Percentiles rank a stretch among this genome's conserved stretches.
phyloP scores from a whole-genome alignment of 1,140 invertebrate species.

The Brachionus asplanchnoidis region DNA sequence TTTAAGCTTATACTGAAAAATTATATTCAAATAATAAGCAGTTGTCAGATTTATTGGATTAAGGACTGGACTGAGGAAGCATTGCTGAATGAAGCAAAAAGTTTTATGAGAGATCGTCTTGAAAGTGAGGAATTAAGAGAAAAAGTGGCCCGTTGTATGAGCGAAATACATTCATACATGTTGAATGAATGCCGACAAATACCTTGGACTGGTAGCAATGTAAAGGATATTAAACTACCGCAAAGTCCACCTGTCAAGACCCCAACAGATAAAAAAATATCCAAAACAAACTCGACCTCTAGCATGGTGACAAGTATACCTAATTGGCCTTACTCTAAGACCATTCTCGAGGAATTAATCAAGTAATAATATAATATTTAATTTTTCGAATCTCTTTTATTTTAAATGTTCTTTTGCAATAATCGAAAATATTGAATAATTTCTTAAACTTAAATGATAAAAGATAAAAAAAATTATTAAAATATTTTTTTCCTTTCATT shows the following conservation, averaged over 20 bases:
- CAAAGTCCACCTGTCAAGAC: slow-evolving; percentile 44
- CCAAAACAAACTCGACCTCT: slow-evolving; percentile 47
- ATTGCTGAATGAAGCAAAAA: slow-evolving; percentile 51
- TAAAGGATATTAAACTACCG: slow-evolving; percentile 46
- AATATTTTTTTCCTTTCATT: too few relatives aligned
- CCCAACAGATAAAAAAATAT: slow-evolving; percentile 53
- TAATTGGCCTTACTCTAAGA: slow-evolving; percentile 25
- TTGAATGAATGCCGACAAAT: slow-evolving; percentile 54
- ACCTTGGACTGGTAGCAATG: slow-evolving; percentile 53
- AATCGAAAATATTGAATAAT: too few relatives aligned
- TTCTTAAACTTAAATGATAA: too few relatives aligned
- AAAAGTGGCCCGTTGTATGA: slow-evolving; percentile 51
- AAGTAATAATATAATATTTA: background rate
- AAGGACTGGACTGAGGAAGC: slow-evolving; percentile 56
- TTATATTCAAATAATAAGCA: slow-evolving; percentile 53
- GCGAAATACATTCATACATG: slow-evolving; percentile 56
- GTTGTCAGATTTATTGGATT: slow-evolving; percentile 55
- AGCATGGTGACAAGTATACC: slow-evolving; percentile 43
- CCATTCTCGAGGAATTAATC: slow-evolving; percentile 5
- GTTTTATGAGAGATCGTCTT: slow-evolving; percentile 47
- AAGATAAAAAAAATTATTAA: too few relatives aligned
- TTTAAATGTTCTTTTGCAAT: too few relatives aligned
- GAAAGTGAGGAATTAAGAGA: slow-evolving; percentile 46
- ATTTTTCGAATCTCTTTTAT: too few relatives aligned
- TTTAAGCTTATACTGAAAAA: slow-evolving; percentile 51